These are phyloP conservation scores for Acyrthosiphon pisum DNA, from an alignment of 1,140 invertebrate species.

Conservation along the genomic window DNA sequence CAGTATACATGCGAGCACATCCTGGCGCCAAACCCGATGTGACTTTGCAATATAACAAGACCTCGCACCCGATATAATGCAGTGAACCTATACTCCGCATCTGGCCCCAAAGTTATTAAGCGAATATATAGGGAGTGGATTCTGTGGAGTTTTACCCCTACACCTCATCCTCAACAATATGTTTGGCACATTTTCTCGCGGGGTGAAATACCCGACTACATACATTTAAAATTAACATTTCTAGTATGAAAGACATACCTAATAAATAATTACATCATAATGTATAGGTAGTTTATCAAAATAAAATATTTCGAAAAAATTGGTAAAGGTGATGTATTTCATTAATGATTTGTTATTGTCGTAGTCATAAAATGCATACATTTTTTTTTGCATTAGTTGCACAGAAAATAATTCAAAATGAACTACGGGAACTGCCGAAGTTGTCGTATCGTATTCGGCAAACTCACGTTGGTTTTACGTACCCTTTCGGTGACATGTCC, in stretches of 20 bases:
- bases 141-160: not conserved
- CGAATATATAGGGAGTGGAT: not conserved
- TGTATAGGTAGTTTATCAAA: not conserved
- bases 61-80: not conserved
- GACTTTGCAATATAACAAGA: not conserved
- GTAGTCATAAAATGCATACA: no score
- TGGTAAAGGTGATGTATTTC: not conserved
- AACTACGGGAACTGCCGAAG: not conserved
- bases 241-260: not conserved
- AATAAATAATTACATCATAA: not conserved
- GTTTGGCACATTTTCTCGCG: not conserved
- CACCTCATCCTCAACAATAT: not conserved
- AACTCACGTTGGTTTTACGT: not conserved
- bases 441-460: not conserved
- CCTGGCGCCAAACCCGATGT: not conserved
- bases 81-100: not conserved
- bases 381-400: no score
- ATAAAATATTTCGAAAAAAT: not conserved
- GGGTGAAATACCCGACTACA: not conserved
- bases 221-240: not conserved
- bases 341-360: no score
- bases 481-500: not conserved
- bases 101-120: not conserved
- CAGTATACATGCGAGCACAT: not conserved
- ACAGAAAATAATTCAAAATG: no score